Evolutionary conservation across 1,140 invertebrate species (phyloP).

Genomic region (Drosophila trapezifrons): DNA sequence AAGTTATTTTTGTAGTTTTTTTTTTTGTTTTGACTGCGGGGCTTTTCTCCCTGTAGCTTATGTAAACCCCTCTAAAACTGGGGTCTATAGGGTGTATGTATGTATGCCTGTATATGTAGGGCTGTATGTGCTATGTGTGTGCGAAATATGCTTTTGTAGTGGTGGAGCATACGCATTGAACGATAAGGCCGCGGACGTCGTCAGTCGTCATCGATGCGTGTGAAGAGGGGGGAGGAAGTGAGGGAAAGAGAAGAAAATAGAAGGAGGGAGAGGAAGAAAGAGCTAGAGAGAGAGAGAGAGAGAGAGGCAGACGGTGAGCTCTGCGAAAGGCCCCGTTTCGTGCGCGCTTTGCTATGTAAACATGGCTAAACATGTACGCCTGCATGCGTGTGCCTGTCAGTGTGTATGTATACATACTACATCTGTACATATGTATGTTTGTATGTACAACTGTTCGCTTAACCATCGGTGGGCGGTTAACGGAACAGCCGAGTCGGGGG

Average conservation of each 20-base stretch:
- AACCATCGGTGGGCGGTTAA: constrained; percentile 28
- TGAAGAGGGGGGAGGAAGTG: constrained; percentile 2
- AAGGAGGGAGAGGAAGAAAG: constrained; percentile 12
- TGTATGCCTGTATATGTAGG: neutral
- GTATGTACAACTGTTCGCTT: constrained; percentile 18
- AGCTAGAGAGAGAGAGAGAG: constrained; percentile 20
- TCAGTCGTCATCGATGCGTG: constrained; percentile 46
- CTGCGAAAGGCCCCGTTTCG: constrained; percentile 71
- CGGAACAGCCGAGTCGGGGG: constrained; percentile 3
- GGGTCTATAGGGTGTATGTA: neutral
- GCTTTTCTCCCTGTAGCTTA: constrained; percentile 16
- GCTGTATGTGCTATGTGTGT: constrained; percentile 4
- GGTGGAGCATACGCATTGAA: constrained; percentile 51
- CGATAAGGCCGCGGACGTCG: constrained; percentile 52
- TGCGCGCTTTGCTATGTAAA: constrained; percentile 74
- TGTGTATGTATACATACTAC: constrained; percentile 20
- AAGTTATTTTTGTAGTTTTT: constrained; percentile 27
- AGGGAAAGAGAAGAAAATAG: constrained; percentile 2
- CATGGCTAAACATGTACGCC: constrained; percentile 58
- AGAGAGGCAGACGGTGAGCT: constrained; percentile 23
- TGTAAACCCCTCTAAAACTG: constrained; percentile 29
- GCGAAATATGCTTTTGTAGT: constrained; percentile 35
- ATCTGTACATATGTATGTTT: constrained; percentile 7
- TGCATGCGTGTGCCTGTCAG: constrained; percentile 33
- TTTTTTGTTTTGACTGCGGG: neutral